These are phyloP conservation scores for Mus spicilegus DNA, from an alignment of 2,113 vertebrate species.

Conservation along the genomic window DNA sequence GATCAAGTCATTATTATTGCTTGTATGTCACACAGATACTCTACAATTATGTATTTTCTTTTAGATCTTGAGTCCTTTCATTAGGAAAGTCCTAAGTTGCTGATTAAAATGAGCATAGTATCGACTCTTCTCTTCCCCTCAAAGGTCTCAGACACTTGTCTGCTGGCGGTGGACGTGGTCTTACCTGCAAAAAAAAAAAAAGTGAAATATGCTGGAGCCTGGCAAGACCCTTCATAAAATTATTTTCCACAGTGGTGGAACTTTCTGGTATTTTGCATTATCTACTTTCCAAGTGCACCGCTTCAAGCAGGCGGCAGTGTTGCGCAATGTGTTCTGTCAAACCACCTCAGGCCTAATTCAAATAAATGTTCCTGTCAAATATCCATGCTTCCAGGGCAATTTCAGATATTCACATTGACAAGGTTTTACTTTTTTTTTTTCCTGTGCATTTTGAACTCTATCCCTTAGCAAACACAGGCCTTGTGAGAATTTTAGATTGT, in stretches of 20 bases:
- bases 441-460: background rate
- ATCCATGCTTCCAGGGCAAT: background rate
- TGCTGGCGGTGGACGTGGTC: background rate
- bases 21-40: background rate
- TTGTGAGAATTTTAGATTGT: background rate
- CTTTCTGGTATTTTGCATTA: conserved; percentile 13
- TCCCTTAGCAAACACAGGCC: background rate
- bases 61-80: background rate
- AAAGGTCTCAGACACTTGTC: background rate
- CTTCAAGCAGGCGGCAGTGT: background rate
- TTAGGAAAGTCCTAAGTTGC: background rate
- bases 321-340: background rate
- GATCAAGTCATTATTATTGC: background rate
- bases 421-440: background rate
- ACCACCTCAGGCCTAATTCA: background rate
- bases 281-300: background rate
- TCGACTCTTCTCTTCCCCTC: background rate
- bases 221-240: background rate
- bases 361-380: background rate
- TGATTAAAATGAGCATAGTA: background rate
- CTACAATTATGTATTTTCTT: background rate
- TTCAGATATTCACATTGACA: background rate
- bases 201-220: background rate
- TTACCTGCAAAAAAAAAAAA: background rate
- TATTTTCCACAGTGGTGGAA: background rate